These are phyloP conservation scores for Amaurobius ferox DNA, from an alignment of 2,888 invertebrate genomes.

Conservation along the genomic window DNA sequence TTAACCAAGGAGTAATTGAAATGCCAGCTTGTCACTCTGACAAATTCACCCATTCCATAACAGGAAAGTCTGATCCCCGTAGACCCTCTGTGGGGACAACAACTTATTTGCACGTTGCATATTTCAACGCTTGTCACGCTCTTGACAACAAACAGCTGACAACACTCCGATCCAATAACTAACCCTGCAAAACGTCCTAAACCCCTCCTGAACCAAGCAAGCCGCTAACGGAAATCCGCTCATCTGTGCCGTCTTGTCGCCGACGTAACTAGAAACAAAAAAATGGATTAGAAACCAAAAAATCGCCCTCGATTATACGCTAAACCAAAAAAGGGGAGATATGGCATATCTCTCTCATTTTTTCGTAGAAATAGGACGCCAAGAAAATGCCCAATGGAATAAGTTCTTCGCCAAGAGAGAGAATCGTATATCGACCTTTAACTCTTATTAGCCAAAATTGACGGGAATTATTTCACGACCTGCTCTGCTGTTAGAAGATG, in stretches of 20 bases:
- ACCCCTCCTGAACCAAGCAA: not conserved
- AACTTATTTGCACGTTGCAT: slow-evolving; percentile 7
- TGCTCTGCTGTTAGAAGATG: not conserved
- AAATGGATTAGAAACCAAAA: slow-evolving; percentile 6
- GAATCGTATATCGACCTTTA: slow-evolving; percentile 48
- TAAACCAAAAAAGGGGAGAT: not conserved
- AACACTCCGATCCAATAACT: not conserved
- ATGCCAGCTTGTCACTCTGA: not conserved
- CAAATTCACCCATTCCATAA: not conserved
- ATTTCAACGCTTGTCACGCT: slow-evolving; percentile 4
- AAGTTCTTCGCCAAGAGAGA: slow-evolving; percentile 26
- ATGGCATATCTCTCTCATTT: not conserved
- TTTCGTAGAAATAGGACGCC: not conserved
- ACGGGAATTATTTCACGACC: slow-evolving; percentile 18
- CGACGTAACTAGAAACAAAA: slow-evolving; percentile 13
- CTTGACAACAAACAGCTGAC: slow-evolving; percentile 13
- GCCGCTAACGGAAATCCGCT: not conserved
- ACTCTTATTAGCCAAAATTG: slow-evolving; percentile 6
- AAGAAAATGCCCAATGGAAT: not conserved
- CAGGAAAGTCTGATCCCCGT: not conserved
- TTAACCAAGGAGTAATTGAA: not conserved
- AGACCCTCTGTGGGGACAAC: slow-evolving; percentile 3
- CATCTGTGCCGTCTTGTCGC: not conserved
- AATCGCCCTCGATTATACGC: slow-evolving; percentile 23
- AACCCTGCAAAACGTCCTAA: not conserved